Evolutionary conservation across 1,140 invertebrate genomes (phyloP), one percentile per base, ranked within the genome.

Genomic region (Trialeurodes vaporariorum): DNA sequence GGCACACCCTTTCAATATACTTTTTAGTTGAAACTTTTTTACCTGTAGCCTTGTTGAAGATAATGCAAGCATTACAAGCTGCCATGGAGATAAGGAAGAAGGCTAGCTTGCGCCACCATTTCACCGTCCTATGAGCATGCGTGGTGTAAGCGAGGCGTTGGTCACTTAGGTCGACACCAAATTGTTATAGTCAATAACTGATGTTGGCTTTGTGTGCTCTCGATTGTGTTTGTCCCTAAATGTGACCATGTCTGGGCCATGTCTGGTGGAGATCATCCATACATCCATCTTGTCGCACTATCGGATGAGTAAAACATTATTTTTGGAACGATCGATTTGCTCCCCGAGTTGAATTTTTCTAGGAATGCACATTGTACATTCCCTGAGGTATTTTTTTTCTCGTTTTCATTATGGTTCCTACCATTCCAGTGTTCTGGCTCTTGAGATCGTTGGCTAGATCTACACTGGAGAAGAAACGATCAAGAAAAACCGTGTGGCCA

Each of bases 281-380:
- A 75, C 71, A 27, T 73, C 69, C 68, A 70, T 60, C 67, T 74
- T 74, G 34, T 74, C 71, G 68, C 72, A 67, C 71, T 70, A 75
- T n/a, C n/a, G n/a, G n/a, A n/a, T 70, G 9, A 73, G 67, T 65
- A 65, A 68, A 49, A 70, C 68, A 61, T 66, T 11, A 26, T 66
- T 67, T 61, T 70, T 73, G 66, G 65, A 67, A 24, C 65, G 67
- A 24, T 70, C 65, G 62, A 73, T 71, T 65, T 25, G 61, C 65
- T 73, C 68, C 26, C 70, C 66, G 69, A 70, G 25, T 71, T 69
- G 61, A 68, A 65, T 66, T 68, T 71, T 63, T 12, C 24, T 62
- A 66, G 70, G 63, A 67, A 59, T 24, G 67, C 70, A 59, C 27
- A 69, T 68, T n/a, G n/a, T n/a, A n/a, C n/a, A n/a, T n/a, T n/a